Evolutionary conservation across 2,113 vertebrate genomes (phyloP), one percentile per base, ranked within the genome.

Genomic region (Felis chaus): DNA sequence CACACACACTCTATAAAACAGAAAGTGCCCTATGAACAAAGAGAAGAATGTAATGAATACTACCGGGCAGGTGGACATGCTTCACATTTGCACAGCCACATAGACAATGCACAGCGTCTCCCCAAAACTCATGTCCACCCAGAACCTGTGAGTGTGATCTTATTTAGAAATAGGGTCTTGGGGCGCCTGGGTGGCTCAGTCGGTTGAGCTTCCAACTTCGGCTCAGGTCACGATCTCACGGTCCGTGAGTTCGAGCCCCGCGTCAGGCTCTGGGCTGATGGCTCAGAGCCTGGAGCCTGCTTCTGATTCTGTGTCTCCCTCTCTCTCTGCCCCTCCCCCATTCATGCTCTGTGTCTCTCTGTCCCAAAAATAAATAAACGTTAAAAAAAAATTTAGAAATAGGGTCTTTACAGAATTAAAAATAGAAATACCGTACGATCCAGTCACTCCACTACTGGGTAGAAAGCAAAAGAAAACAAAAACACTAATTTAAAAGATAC

Each of bases 61-160:
- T 16, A 4, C 3, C 0, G 31, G 15, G 36, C 18, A 19, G 4
- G 41, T 53, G 19, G n/a, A 12, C 8, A 2, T 23, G 63, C 31
- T 57, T 57, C 41, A 19, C 6, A 5, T 36, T 4, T 83, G 33
- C 13, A 48, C 15, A 27, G 78, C 11, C 57, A 31, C 6, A 19
- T 2, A 57, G 29, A 25, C 29, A 39, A 8, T 50, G 18, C 36
- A 41, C 7, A 27, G 33, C 5, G 4, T 41, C 50, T 14, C 57
- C 57, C 45, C 57, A 18, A 31, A 76, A 78, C 13, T 57, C 29
- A 57, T 33, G 63, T 53, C n/a, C 19, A 39, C 18, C n/a, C 25
- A 80, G 63, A 55, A 23, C 45, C 12, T 91, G 61, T 23, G 89
- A 69, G 36, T 33, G 18, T 69, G 63, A 81, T n/a, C 48, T 81